Base-by-base conservation (phyloP, 2,888 invertebrate species). In the Zygogramma bicolorata region DNA sequence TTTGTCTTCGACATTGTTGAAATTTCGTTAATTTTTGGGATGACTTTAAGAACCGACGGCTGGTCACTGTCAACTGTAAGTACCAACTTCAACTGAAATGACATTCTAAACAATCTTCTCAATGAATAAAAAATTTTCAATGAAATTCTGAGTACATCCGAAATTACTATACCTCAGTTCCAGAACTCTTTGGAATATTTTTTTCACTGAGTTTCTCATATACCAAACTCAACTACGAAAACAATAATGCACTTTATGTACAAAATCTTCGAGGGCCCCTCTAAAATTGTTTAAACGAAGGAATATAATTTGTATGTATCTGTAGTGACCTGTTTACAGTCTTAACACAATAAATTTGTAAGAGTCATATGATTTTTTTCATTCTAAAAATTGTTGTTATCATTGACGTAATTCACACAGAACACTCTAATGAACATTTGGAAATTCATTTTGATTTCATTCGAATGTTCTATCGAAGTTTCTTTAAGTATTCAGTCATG, bases 51-150 rank as follows among this genome's bases (percentile, higher is more conserved):
- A 22, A 46, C 6, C 18, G 63, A 46, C 63, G 46, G 63, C 63
- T 63, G 63, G 63, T 63, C 63, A 63, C 63, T 63, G 63, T 46
- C 63, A 49, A 63, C 46, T 40, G 63, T 18, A 46, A 49, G 46
- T 27, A 63, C 25, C 25, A n/a, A 53, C 53, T 53, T 53, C 53
- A 53, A 53, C 53, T n/a, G 53, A 53, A 22, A 53, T 27, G 53
- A 53, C 27, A 15, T 53, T n/a, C 53, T 53, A 7, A 6, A 53
- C n/a, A 46, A 46, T 46, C 3, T 46, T 18, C 10, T 46, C 46
- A 53, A 53, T n/a, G 27, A 53, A 53, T 6, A 53, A 53, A 53
- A 25, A 53, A 2, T 25, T 25, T 53, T 53, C 15, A 13, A 53
- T 25, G n/a, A 22, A 53, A 4, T 53, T 53, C 53, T 53, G 18